These are phyloP conservation scores for Heterodera carotae DNA, from an alignment of 1,140 invertebrate genomes.

Conservation along the genomic window DNA sequence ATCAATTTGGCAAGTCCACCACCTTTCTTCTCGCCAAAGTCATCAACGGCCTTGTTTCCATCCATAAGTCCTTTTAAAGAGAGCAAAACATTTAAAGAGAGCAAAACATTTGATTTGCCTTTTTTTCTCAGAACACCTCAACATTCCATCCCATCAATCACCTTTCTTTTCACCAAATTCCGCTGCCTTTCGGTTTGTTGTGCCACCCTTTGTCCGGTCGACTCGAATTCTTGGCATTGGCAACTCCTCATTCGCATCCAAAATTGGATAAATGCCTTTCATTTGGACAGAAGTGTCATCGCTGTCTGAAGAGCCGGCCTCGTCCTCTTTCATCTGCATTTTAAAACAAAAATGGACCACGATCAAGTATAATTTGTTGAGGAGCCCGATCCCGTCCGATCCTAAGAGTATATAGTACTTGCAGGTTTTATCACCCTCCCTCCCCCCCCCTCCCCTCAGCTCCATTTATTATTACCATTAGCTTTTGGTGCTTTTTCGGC, in stretches of 20 bases:
- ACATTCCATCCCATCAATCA: no score
- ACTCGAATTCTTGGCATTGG: slow-evolving; percentile 39
- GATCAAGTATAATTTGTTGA: not conserved
- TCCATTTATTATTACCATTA: not conserved
- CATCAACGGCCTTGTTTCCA: not conserved
- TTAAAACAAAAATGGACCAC: slow-evolving; percentile 3
- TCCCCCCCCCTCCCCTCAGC: not conserved
- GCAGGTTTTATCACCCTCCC: not conserved
- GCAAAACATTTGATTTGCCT: not conserved
- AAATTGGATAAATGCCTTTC: slow-evolving; percentile 25
- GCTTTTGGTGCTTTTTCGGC: not conserved
- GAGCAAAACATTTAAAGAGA: not conserved
- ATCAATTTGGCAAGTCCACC: not conserved
- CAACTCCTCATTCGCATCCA: slow-evolving; percentile 22
- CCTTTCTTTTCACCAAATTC: slow-evolving; percentile 1
- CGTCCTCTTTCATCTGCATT: not conserved
- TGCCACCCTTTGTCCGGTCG: slow-evolving; percentile 22
- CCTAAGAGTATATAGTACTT: not conserved
- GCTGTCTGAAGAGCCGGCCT: slow-evolving; percentile 8
- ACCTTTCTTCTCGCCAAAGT: not conserved
- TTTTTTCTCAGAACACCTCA: not conserved
- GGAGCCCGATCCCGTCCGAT: no score
- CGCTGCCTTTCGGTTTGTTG: not conserved
- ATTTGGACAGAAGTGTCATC: slow-evolving; percentile 4
- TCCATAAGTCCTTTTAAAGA: not conserved